These are phyloP conservation scores for Mallotus villosus DNA, from an alignment of 2,797 vertebrate species.

Conservation along the genomic window DNA sequence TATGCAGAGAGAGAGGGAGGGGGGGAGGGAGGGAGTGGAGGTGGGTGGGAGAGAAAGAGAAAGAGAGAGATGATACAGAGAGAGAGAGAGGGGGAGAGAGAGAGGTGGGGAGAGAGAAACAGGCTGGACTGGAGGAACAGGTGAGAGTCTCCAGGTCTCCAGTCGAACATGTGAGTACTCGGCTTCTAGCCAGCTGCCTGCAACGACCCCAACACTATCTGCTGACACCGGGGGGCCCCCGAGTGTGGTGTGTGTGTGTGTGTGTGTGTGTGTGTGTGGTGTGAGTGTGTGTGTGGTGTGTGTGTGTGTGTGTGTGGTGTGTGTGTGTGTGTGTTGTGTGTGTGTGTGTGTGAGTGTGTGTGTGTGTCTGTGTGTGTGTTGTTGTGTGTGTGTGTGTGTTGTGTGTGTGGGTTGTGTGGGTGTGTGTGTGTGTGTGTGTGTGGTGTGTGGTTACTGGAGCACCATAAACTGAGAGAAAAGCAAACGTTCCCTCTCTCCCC, in stretches of 20 bases:
- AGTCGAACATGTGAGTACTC: constrained; percentile 39
- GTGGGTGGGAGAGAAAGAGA: not conserved
- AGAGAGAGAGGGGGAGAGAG: not conserved
- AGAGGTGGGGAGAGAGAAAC: constrained; percentile 8
- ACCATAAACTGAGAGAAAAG: constrained; percentile 60
- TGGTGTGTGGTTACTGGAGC: constrained; percentile 50
- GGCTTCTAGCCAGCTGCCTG: constrained; percentile 64
- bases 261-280: constrained; percentile 16
- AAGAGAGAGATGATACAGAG: constrained; percentile 10
- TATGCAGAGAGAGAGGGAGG: not conserved
- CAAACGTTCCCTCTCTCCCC: constrained; percentile 58
- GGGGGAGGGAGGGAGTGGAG: not conserved
- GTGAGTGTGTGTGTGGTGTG: constrained; percentile 27
- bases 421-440: constrained; percentile 11
- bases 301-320: constrained; percentile 17
- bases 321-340: constrained; percentile 24
- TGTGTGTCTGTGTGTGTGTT: constrained; percentile 28
- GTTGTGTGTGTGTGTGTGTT: constrained; percentile 13
- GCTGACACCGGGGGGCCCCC: constrained; percentile 34
- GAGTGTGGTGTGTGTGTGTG: constrained; percentile 33
- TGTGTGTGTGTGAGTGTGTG: constrained; percentile 31
- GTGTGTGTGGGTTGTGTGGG: constrained; percentile 28
- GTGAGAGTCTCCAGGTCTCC: constrained; percentile 45
- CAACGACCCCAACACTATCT: constrained; percentile 36
- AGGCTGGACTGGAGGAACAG: constrained; percentile 53